Evolutionary conservation across 2,888 invertebrate genomes (phyloP), one percentile per base, ranked within the genome.

Genomic region (Drosophila anomelani): DNA sequence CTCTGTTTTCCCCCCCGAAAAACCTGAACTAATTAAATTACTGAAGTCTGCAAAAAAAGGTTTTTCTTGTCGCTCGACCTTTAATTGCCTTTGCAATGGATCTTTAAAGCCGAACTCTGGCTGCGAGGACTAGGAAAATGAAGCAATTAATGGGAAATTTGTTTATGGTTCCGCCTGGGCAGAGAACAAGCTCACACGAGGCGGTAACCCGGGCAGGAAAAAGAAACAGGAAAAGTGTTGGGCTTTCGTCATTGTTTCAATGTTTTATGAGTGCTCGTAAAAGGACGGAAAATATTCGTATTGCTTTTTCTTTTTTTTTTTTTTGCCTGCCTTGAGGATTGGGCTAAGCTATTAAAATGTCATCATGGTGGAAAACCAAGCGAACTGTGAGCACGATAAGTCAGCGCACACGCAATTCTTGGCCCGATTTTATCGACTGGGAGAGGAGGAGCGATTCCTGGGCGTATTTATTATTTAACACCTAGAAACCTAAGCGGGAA

Each of bases 381-480:
- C 68, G 61, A 68, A 60, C 67, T 61, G 61, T 46, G 49, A 67
- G 64, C 55, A 76, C 81, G 75, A 82, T 81, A 85, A 80, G 80
- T 76, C 77, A 73, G 69, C 70, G 68, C 51, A 36, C 83, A 83
- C 84, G 86, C 86, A 81, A 81, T 53, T 73, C 70, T 26, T 66
- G 73, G 63, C 26, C 55, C 64, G 73, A 47, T 82, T 85, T 82
- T 85, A 85, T 85, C 67, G 78, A 70, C 80, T 62, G 39, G 62
- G 68, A 72, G 63, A 71, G 68, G 64, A 53, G 66, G 71, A 83
- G 71, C 70, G 71, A 57, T 74, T 41, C 38, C 61, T 61, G 71
- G 74, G 72, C 81, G 76, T 81, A 84, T 84, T 81, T 86, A 84
- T 86, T 84, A 84, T 84, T 84, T 86, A 83, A 86, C 83, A 84